Base-by-base conservation (phyloP, 1,140 invertebrate genomes). In the Lucilia cuprina region DNA sequence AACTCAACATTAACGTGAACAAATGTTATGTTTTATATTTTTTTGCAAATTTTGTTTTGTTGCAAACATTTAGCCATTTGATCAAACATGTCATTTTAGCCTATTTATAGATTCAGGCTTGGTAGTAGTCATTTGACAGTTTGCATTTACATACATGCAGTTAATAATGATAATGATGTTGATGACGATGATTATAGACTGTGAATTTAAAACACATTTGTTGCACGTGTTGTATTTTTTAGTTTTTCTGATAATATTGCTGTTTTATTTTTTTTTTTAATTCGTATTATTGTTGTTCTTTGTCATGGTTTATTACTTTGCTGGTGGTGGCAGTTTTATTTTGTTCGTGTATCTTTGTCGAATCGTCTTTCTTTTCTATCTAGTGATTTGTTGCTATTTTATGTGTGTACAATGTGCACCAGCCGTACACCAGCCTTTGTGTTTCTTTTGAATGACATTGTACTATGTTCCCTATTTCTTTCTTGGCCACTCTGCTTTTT, bases 181-280 rank as follows among this genome's bases (percentile, higher is more conserved):
- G 55, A 60, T 60, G 55, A 60, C 55, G 65, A 70, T 70, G 65
- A 70, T 70, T 70, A 70, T 70, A 70, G 60, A 19, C n/a, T 78
- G 14, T 78, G 75, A 78, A 78, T 78, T 47, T 78, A 78, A 78
- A 78, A 78, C 75, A 78, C 35, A 78, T 78, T 78, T 78, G 75
- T 35, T 78, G 75, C 75, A 78, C 75, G 75, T 78, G 75, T 78
- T 78, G 34, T 47, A 78, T 78, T 78, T 47, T 75, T 75, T 17
- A 34, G 34, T 75, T 30, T 75, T 34, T 34, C 41, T 41, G 41
- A 41, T 41, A 41, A 41, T 41, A 10, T 7, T 10, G 14, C 30
- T 34, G 34, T 34, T 75, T 21, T 75, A 0, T 75, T 35, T 35
- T 35, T 0, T 30, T 75, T 35, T 34, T 14, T 41, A 8, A 41